Base-by-base conservation (phyloP, 2,113 vertebrate species). In the Tragelaphus strepsiceros region DNA sequence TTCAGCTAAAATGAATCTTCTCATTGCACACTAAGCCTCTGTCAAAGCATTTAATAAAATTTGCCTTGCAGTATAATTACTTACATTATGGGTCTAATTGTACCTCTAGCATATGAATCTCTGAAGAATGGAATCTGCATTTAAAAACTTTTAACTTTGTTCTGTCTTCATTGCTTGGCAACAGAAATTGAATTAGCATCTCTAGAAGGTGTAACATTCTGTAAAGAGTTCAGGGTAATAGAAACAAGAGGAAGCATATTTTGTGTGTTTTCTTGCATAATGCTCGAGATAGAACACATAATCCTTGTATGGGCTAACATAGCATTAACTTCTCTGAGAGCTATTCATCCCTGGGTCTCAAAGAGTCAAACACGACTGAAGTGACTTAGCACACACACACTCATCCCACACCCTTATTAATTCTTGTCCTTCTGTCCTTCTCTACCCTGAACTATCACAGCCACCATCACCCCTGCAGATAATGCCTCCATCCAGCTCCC, bases 31-130 rank as follows among this genome's bases (percentile, higher is more conserved):
- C 0, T 4, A 35, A 67, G 2, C 59, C 43, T 94, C 54, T 96
- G 77, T 88, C 43, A 89, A 84, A 93, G n/a, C 61, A 93, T 61
- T 96, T 88, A 43, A 59, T 91, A 54, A 61, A 62, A 93, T 89
- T 56, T 89, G 16, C 61, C 49, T 93, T 93, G 90, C 26, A 71
- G 22, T 67, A 51, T 93, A 94, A 92, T 90, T 94, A 49, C 16
- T 84, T 96, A 67, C 35, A 46, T 51, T 53, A 62, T 61, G 58
- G n/a, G 43, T 94, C 53, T 96, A 77, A 67, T 90, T 78, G 46
- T 6, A 80, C 9, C 26, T 19, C 2, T 74, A 77, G 62, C 46
- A 88, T 56, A 92, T 8, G 22, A 95, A 67, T 95, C 35, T 30
- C 46, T 56, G 14, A 83, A 90, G 85, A 94, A 51, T 88, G 59